These are phyloP conservation scores for Drosophila vallismaia DNA, from an alignment of 2,888 invertebrate genomes.

Conservation along the genomic window DNA sequence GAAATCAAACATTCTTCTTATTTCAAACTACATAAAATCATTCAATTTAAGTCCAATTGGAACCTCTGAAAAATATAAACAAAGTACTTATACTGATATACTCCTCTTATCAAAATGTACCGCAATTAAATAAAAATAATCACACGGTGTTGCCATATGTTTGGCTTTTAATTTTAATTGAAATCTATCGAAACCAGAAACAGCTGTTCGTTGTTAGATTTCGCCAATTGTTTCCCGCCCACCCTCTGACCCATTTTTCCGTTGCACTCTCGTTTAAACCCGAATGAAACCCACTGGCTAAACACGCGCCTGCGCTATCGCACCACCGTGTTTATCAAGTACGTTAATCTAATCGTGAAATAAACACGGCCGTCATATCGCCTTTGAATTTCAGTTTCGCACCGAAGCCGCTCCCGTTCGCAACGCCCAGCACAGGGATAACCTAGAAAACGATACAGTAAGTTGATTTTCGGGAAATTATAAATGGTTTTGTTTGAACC, in stretches of 20 bases:
- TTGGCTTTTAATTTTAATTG: neutral
- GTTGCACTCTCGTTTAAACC: conserved; percentile 16
- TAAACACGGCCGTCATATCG: conserved; percentile 28
- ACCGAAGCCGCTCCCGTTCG: conserved; percentile 47
- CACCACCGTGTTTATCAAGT: conserved; percentile 50
- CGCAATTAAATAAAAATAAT: conserved; percentile 41
- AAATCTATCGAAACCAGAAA: conserved; percentile 7
- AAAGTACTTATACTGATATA: neutral
- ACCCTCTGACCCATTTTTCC: conserved; percentile 8
- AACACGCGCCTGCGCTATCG: conserved; percentile 38
- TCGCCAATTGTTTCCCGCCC: conserved; percentile 2
- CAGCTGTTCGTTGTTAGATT: conserved; percentile 30
- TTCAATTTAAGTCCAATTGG: neutral
- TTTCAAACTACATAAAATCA: neutral
- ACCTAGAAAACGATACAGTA: conserved; percentile 48
- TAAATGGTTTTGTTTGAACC: conserved; percentile 16
- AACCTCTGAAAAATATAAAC: neutral
- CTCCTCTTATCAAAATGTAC: neutral
- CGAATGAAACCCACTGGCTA: conserved; percentile 9
- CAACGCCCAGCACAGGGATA: conserved; percentile 24
- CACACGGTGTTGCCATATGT: conserved; percentile 25
- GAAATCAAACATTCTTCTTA: neutral
- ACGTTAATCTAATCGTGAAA: conserved; percentile 61
- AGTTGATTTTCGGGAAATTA: conserved; percentile 31
- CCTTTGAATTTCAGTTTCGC: conserved; percentile 19